A percentile compares a stretch with the other conserved stretches of the same genome.
phyloP scores from a whole-genome alignment of 2,113 vertebrate species.

The Poeciliopsis occidentalis region DNA sequence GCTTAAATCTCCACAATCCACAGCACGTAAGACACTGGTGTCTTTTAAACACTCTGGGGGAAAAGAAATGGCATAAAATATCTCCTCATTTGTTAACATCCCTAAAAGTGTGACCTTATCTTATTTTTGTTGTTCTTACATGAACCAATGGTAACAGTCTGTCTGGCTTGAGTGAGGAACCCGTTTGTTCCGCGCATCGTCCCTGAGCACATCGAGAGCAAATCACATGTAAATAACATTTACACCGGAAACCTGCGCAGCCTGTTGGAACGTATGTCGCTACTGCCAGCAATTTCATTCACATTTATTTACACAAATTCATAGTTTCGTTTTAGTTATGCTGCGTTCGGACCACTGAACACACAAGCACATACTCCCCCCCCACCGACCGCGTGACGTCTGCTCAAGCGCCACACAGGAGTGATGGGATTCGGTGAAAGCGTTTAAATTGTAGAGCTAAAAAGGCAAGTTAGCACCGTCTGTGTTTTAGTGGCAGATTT shows the following conservation, averaged over 20 bases:
- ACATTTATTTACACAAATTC: constrained; percentile 36
- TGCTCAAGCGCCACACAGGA: neutral
- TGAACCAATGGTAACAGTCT: constrained; percentile 35
- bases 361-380: constrained; percentile 20
- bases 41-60: neutral
- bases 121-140: constrained; percentile 17
- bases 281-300: constrained; percentile 1
- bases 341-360: constrained; percentile 28
- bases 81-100: constrained; percentile 9
- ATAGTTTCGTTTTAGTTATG: constrained; percentile 9
- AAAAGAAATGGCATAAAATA: neutral
- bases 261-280: constrained; percentile 38
- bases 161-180: constrained; percentile 26
- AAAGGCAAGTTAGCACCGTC: constrained; percentile 64
- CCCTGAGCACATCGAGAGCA: constrained; percentile 69
- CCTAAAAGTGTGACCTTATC: constrained; percentile 23
- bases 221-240: constrained; percentile 20
- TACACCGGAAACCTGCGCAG: constrained; percentile 18
- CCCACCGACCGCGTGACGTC: constrained; percentile 28
- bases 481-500: constrained; percentile 31
- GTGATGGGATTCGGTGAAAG: neutral
- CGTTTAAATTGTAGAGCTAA: constrained; percentile 51
- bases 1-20: neutral
- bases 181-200: constrained; percentile 46
- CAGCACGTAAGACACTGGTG: neutral